These are phyloP conservation scores for Zaprionus gabonicus DNA, from an alignment of 1,140 invertebrate species.

Conservation along the genomic window DNA sequence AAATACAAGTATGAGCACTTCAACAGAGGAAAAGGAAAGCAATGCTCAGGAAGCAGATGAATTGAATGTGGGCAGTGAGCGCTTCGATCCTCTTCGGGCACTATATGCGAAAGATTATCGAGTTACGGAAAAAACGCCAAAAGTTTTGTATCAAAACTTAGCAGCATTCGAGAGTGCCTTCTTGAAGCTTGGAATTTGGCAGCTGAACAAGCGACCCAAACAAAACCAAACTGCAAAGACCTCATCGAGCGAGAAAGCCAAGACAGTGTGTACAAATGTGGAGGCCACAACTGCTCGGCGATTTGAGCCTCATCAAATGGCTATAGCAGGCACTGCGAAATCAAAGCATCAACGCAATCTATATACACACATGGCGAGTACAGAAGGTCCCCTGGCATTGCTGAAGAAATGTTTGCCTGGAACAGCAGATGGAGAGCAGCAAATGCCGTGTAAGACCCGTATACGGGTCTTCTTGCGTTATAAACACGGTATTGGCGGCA, in stretches of 20 bases:
- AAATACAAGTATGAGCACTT: background rate
- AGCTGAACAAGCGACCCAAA: conserved; percentile 60
- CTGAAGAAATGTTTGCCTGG: conserved; percentile 87
- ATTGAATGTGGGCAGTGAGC: conserved; percentile 87
- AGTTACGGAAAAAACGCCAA: conserved; percentile 84
- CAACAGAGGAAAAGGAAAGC: background rate
- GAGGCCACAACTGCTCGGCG: conserved; percentile 32
- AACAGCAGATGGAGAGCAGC: background rate
- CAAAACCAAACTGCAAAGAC: background rate
- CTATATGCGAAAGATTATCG: conserved; percentile 86
- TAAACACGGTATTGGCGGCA: conserved; percentile 89
- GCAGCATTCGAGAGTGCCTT: conserved; percentile 76
- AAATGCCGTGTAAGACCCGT: conserved; percentile 75
- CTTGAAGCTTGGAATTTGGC: conserved; percentile 65
- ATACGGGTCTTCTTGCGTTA: conserved; percentile 90
- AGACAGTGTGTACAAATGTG: background rate
- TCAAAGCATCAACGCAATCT: conserved; percentile 86
- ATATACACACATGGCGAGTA: conserved; percentile 87
- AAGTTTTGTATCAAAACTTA: conserved; percentile 77
- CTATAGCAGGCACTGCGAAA: conserved; percentile 47
- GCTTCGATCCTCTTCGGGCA: conserved; percentile 89
- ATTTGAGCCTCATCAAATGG: conserved; percentile 72
- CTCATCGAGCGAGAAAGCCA: background rate
- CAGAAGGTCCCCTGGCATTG: conserved; percentile 87
- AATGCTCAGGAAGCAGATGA: conserved; percentile 60